Conservation (phyloP, 2,797 vertebrate genomes). For the Ctenopoma multispine region DNA sequence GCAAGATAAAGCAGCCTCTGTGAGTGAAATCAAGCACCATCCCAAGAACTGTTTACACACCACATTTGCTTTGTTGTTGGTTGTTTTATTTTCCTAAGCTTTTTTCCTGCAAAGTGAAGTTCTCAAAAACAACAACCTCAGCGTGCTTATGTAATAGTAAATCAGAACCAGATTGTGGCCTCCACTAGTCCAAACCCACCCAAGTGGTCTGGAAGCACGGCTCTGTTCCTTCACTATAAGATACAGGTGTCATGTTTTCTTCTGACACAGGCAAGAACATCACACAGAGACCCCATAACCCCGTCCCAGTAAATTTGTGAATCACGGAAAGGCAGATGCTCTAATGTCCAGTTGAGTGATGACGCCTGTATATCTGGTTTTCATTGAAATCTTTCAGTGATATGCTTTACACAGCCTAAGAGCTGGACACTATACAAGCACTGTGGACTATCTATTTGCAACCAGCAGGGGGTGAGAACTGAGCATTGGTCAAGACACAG, state of each 20-base stretch:
- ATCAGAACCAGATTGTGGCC: constrained; percentile 75
- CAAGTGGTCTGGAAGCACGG: constrained; percentile 50
- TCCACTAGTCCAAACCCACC: constrained; percentile 62
- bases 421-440: constrained; percentile 14
- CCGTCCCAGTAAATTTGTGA: constrained; percentile 30
- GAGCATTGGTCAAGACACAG: neutral
- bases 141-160: constrained; percentile 75
- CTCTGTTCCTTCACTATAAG: constrained; percentile 38
- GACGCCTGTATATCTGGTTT: constrained; percentile 33
- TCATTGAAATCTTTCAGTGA: constrained; percentile 39
- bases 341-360: constrained; percentile 37
- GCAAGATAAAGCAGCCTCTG: constrained; percentile 34
- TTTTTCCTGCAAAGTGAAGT: constrained; percentile 51
- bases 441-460: constrained; percentile 15
- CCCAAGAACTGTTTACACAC: constrained; percentile 60
- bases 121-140: constrained; percentile 70
- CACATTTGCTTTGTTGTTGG: constrained; percentile 73
- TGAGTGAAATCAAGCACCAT: constrained; percentile 48
- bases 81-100: constrained; percentile 69
- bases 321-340: constrained; percentile 20
- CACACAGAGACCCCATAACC: constrained; percentile 18
- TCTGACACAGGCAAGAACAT: constrained; percentile 35
- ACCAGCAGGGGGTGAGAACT: neutral
- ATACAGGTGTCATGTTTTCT: constrained; percentile 62
- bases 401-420: constrained; percentile 7